Base-by-base conservation (phyloP, 2,113 vertebrate genomes). In the Ploceus nigricollis region DNA sequence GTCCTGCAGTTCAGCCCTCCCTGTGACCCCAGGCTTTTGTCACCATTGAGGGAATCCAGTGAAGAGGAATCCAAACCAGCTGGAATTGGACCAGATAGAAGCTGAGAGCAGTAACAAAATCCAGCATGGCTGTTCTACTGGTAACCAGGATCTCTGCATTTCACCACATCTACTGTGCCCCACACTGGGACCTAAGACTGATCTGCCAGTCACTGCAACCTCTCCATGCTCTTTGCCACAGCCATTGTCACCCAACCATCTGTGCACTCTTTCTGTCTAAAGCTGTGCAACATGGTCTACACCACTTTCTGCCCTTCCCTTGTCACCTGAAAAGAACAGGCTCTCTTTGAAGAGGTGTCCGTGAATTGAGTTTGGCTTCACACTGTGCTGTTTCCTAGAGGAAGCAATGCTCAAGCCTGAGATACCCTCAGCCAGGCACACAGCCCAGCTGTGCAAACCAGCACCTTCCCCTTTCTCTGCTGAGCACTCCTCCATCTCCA, bases 401-500 rank as follows among this genome's bases (percentile, higher is more conserved):
- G 6, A 30, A 82, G 44, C 58, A 15, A 30, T 0, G 13, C 50
- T 76, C 15, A 76, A 63, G n/a, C 3, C 60, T 51, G 39, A 84
- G 73, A 44, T 2, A 40, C 8, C 14, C 39, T 33, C 42, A 57
- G 22, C 25, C 25, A 22, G 0, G 6, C 51, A 37, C 35, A 7
- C 23, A 24, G 30, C 16, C 13, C 61, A 75, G 64, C 7, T 78
- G 58, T 37, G 20, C 69, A 87, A 65, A 68, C 6, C 42, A 68
- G 6, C 14, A 31, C 27, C 45, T 54, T 57, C 83, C 25, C 47
- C 69, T 40, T 64, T 17, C 71, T 78, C 73, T 35, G 24, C 16
- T 7, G 10, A 79, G 30, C 7, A 24, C 33, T 66, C 0, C 9
- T 37, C 31, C 64, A 64, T 0, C 79, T 70, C 69, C 4, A 1